Evolutionary conservation across 2,113 vertebrate species (phyloP).

Genomic region (Charadrius vociferus): DNA sequence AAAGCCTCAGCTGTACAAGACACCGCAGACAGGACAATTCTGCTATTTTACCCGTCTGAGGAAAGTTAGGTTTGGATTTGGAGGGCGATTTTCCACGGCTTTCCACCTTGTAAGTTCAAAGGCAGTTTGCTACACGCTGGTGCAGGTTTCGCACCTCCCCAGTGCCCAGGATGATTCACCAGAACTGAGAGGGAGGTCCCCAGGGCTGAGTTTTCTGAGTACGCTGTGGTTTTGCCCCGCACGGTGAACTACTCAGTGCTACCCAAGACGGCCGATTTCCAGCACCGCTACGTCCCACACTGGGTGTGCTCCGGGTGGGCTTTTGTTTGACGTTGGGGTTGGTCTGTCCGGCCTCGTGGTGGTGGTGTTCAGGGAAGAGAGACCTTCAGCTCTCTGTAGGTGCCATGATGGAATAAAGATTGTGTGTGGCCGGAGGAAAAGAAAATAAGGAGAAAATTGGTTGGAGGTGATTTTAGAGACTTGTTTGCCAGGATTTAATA

Average conservation of each 20-base stretch:
- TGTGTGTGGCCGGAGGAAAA: not conserved
- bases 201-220: not conserved
- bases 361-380: not conserved
- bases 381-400: not conserved
- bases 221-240: not conserved
- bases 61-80: not conserved
- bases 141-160: not conserved
- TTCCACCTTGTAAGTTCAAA: not conserved
- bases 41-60: not conserved
- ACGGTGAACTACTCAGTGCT: not conserved
- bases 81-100: not conserved
- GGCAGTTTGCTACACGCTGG: not conserved
- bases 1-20: not conserved
- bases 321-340: not conserved
- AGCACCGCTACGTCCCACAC: fast-evolving
- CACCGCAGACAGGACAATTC: not conserved
- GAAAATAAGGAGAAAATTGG: not conserved
- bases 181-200: not conserved
- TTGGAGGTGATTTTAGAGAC: not conserved
- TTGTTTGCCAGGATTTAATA: conserved; percentile 1
- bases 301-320: not conserved
- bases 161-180: not conserved
- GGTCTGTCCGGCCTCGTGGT: not conserved
- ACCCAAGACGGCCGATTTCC: not conserved
- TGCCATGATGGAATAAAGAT: not conserved